Evolutionary conservation across 2,797 vertebrate genomes (phyloP).

Genomic region (Antrozous pallidus): DNA sequence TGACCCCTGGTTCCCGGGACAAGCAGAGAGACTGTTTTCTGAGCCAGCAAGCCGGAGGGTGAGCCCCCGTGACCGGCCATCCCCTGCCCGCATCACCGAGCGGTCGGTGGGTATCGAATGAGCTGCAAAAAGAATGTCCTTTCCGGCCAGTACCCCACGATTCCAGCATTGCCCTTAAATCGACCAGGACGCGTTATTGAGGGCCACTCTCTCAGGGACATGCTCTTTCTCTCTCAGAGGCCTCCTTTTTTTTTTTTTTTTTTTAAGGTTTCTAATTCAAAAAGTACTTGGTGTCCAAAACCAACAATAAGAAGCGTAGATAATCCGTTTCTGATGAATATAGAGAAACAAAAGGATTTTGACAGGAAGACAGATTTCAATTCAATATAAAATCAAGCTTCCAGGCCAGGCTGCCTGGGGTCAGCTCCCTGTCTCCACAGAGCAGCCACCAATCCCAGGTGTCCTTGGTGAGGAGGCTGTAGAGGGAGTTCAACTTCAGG

Average conservation of each 20-base stretch:
- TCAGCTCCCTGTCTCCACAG: not conserved
- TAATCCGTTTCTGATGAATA: not conserved
- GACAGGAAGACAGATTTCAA: not conserved
- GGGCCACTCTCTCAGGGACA: not conserved
- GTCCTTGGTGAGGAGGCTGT: not conserved
- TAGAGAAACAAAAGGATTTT: constrained; percentile 30
- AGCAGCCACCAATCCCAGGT: rapidly evolving
- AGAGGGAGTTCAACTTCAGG: rapidly evolving
- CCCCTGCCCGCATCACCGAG: not conserved
- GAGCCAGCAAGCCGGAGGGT: not conserved
- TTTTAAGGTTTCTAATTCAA: constrained; percentile 5
- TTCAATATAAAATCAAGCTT: not conserved
- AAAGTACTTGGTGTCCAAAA: constrained; percentile 46
- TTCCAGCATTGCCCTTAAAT: not conserved
- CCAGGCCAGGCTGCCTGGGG: not conserved
- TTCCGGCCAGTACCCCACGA: not conserved
- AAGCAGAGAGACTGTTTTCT: not conserved
- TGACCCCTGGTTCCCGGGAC: not conserved
- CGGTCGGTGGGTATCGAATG: not conserved
- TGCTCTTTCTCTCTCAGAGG: not conserved
- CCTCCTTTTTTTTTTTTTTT: not conserved
- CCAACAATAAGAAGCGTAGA: constrained; percentile 41
- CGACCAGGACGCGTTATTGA: not conserved
- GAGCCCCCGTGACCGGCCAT: not conserved
- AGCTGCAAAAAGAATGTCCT: not conserved